Conservation (phyloP, 2,113 vertebrate species). For the Brienomyrus brachyistius region DNA sequence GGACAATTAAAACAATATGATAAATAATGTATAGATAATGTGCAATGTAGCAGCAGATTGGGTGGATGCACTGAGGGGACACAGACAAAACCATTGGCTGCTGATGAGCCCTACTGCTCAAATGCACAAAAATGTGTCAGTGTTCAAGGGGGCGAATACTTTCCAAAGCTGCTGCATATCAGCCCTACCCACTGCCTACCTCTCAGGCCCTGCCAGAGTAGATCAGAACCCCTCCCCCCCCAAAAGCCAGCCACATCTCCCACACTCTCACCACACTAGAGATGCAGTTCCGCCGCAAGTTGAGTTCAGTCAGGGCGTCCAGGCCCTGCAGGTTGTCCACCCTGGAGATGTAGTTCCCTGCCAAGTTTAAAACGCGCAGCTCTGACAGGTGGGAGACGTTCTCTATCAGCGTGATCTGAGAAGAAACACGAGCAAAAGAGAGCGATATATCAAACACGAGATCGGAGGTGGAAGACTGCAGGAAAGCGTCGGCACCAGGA, state of each 20-base stretch:
- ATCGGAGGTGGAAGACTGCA: background rate
- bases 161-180: background rate
- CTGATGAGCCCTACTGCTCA: background rate
- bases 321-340: conserved; percentile 79
- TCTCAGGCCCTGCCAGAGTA: background rate
- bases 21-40: background rate
- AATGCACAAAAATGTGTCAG: background rate
- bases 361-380: conserved; percentile 82
- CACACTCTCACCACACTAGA: conserved; percentile 72
- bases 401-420: conserved; percentile 80
- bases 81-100: background rate
- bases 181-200: background rate
- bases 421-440: conserved; percentile 20
- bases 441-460: background rate
- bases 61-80: background rate
- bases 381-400: conserved; percentile 74
- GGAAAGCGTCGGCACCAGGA: background rate
- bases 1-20: background rate
- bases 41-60: background rate
- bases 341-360: conserved; percentile 74
- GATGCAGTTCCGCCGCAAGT: conserved; percentile 81
- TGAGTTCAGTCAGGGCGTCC: conserved; percentile 78
- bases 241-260: background rate
- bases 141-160: background rate
- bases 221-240: background rate